Conservation (phyloP, 2,888 invertebrate genomes). For the Meloe dianella region DNA sequence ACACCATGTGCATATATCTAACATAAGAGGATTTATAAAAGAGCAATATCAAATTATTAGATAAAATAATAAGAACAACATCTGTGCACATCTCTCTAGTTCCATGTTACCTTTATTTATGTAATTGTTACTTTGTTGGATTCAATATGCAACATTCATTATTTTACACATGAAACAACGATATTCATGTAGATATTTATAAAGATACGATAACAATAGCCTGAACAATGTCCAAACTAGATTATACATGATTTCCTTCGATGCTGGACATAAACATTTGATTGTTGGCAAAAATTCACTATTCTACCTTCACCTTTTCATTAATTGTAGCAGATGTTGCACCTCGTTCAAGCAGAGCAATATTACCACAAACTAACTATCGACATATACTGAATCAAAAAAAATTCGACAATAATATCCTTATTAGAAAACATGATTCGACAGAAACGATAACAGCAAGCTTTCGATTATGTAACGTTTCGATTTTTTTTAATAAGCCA, state of each 20-base stretch:
- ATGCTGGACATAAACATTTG: not conserved
- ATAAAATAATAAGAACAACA: conserved; percentile 9
- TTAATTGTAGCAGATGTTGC: not conserved
- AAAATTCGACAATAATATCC: not conserved
- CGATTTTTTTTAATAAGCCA: not conserved
- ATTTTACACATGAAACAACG: conserved; percentile 4
- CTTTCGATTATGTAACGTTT: not conserved
- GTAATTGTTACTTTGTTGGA: conserved; percentile 3
- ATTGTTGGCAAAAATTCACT: not conserved
- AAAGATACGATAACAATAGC: not conserved
- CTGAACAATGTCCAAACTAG: not conserved
- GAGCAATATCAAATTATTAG: conserved; percentile 4
- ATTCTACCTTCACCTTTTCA: not conserved
- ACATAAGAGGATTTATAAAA: not conserved
- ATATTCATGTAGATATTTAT: not conserved
- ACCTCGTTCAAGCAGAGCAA: not conserved
- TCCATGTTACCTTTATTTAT: conserved; percentile 3
- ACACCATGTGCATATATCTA: not conserved
- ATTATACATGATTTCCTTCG: not conserved
- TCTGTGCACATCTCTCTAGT: conserved; percentile 8
- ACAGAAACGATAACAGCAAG: not conserved
- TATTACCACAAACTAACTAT: not conserved
- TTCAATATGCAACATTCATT: conserved; percentile 3
- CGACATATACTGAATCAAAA: not conserved
- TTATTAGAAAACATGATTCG: not conserved